These are phyloP conservation scores for Drosophila watanabei DNA, from an alignment of 1,140 invertebrate species.

Conservation along the genomic window DNA sequence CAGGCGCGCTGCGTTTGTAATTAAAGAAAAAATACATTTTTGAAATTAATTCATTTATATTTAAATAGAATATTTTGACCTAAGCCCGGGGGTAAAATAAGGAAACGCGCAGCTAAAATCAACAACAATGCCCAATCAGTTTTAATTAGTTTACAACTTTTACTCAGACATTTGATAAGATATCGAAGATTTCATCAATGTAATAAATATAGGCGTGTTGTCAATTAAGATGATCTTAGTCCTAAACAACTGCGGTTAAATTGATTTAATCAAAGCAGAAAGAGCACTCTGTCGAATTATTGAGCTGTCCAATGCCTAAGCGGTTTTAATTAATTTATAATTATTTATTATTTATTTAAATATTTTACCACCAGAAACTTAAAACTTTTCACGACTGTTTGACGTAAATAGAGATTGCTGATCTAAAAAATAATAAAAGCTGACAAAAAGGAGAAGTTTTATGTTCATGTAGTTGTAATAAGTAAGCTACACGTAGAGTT, in stretches of 20 bases:
- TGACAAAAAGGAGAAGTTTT: slow-evolving; percentile 6
- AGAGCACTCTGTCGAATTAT: background rate
- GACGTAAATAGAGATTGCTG: background rate
- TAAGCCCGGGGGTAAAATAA: background rate
- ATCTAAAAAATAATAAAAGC: slow-evolving; percentile 2
- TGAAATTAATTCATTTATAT: slow-evolving; percentile 41
- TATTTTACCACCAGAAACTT: background rate
- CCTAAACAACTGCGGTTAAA: background rate
- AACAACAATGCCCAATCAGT: background rate
- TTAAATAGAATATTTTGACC: slow-evolving; percentile 16
- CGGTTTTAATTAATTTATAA: background rate
- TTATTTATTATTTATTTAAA: background rate
- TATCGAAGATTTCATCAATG: background rate
- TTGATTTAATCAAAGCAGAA: too few species aligned
- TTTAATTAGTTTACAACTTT: background rate
- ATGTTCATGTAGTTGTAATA: background rate
- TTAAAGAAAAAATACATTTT: slow-evolving; percentile 29
- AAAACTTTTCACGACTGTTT: background rate
- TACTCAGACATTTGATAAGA: slow-evolving; percentile 10
- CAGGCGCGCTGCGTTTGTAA: slow-evolving; percentile 11
- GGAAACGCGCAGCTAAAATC: slow-evolving; percentile 1
- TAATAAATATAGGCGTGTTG: background rate
- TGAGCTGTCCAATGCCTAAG: background rate
- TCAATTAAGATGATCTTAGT: background rate
- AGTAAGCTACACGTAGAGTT: background rate